Base-by-base conservation (phyloP, 2,888 invertebrate genomes). In the Caenorhabditis sp. region DNA sequence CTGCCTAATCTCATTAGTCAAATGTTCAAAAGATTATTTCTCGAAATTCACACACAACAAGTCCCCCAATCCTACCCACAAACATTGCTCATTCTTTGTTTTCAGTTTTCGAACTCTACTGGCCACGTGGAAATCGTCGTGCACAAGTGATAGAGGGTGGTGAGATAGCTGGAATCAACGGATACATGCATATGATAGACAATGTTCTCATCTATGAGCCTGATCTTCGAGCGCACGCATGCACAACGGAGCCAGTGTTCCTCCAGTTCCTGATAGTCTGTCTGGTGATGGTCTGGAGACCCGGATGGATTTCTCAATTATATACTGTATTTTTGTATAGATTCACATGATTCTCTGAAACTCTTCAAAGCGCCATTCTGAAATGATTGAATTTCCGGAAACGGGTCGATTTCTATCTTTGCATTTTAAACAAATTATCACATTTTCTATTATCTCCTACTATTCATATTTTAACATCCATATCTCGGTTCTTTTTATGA, bases 141-240 rank as follows among this genome's bases (percentile, higher is more conserved):
- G 92, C 92, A 0, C 87, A 89, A 7, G 82, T 92, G 10, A 80
- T 92, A 1, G 92, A 92, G 83, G 95, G 97, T 86, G 96, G 97
- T 28, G 96, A 98, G 93, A 96, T 98, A 5, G 96, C 96, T 91
- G 97, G 97, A 93, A 97, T 96, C 93, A 97, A 97, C 92, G 97
- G 97, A 69, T 95, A 96, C 89, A 97, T 97, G 89, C 97, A 97
- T 93, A 96, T 97, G 85, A 96, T 97, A 92, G 96, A 97, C 92
- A 94, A 94, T 88, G 96, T 97, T 6, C 95, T 97, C 92, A 91
- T 91, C 54, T 91, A 91, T 77, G 91, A 91, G 76, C 91, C 91
- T 0, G 91, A 91, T 84, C 76, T 91, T 2, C 73, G 87, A 24
- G 89, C 89, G 19, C 73, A 84, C 22, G 87, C 80, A 8, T 86